Conservation (phyloP, 2,888 invertebrate species). For the Athrips mouffetella region DNA sequence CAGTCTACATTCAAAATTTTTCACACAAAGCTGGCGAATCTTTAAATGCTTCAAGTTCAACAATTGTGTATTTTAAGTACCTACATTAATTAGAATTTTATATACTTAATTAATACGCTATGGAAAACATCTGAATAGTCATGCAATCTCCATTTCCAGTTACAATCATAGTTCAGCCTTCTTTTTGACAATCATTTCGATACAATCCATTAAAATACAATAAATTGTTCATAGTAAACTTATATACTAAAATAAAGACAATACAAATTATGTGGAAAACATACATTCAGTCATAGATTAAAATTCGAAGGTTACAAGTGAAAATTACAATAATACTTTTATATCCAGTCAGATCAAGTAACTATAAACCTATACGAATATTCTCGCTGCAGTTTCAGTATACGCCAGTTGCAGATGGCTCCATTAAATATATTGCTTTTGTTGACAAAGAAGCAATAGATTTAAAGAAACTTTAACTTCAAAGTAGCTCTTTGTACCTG, state of each 20-base stretch:
- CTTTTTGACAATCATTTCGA: constrained; percentile 5
- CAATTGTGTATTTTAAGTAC: background rate
- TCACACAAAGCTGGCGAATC: background rate
- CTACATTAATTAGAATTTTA: background rate
- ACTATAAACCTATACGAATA: background rate
- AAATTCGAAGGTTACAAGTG: background rate
- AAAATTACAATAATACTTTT: constrained; percentile 15
- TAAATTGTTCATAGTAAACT: constrained; percentile 1
- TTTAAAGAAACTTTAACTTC: too few relatives aligned
- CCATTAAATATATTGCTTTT: too few relatives aligned
- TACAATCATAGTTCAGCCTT: constrained; percentile 1
- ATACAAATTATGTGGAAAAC: constrained; percentile 19
- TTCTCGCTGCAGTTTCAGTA: constrained; percentile 6
- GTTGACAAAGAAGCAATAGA: too few relatives aligned
- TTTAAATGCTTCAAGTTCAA: background rate
- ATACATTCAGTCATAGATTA: constrained; percentile 19
- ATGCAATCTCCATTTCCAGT: background rate
- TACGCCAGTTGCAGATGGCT: background rate
- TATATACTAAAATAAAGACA: constrained; percentile 3
- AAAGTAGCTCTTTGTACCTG: too few relatives aligned
- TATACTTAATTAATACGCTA: background rate
- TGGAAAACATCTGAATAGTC: background rate
- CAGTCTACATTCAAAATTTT: background rate
- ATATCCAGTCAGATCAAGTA: background rate
- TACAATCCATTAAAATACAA: background rate